These are phyloP conservation scores for Drosophila austrosaltans DNA, from an alignment of 2,888 invertebrate genomes.

Conservation along the genomic window DNA sequence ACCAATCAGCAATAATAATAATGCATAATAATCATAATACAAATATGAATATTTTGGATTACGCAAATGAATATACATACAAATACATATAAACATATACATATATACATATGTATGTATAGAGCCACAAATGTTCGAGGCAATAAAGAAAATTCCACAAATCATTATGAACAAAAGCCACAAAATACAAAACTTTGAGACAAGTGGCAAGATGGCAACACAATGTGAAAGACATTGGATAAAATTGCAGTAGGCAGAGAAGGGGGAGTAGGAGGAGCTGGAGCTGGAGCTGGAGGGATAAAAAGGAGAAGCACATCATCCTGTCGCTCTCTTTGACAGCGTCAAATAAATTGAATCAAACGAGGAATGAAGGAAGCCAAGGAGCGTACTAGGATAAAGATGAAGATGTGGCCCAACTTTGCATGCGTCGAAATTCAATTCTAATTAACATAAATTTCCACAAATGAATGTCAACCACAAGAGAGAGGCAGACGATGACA, in stretches of 20 bases:
- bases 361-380: conserved; percentile 48
- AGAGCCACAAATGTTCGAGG: conserved; percentile 37
- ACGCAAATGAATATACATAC: background rate
- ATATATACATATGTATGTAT: background rate
- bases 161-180: conserved; percentile 63
- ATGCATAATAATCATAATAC: conserved; percentile 39
- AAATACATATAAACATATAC: background rate
- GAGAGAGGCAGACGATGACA: conserved; percentile 34
- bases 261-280: background rate
- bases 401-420: conserved; percentile 53
- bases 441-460: conserved; percentile 79
- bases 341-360: conserved; percentile 75
- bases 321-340: conserved; percentile 51
- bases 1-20: conserved; percentile 17
- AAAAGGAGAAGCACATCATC: background rate
- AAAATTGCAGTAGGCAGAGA: background rate
- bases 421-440: conserved; percentile 77
- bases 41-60: conserved; percentile 9
- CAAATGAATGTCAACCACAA: conserved; percentile 79
- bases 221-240: conserved; percentile 30
- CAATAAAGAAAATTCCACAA: conserved; percentile 69
- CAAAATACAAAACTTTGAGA: conserved; percentile 51
- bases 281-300: background rate
- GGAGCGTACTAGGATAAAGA: conserved; percentile 30
- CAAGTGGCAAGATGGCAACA: conserved; percentile 43